Base-by-base conservation (phyloP, 2,797 vertebrate species). In the Xerus rutilus region DNA sequence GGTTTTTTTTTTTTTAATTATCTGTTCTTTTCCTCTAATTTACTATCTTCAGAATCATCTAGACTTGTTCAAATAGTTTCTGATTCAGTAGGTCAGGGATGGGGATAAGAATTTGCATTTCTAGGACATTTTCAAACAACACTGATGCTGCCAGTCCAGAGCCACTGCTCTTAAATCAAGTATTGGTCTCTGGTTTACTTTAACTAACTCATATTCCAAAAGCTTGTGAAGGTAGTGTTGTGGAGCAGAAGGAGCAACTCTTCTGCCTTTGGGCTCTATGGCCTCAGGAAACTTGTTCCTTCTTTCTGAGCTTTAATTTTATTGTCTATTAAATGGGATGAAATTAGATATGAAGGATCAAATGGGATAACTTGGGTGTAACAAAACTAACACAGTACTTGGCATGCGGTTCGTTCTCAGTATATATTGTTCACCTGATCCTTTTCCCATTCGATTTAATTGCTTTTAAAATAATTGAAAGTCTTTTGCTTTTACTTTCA, bases 391-490 rank as follows among this genome's bases (percentile, higher is more conserved):
- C 39, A 21, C 13, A 7, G 70, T 45, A 10, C 35, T 35, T 69
- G 35, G 8, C 18, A 79, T 43, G 7, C 9, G 70, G 67, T 64
- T 43, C 62, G 3, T 67, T 89, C 39, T 79, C 52, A 45, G 21
- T 45, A 17, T 47, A 13, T 47, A 15, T 65, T 74, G 62, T 25
- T 86, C 43, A 77, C 32, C 21, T 18, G 18, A 30, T 30, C 74
- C 64, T 83, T 59, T 43, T 74, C 15, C 1, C 4, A 20, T 20
- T 45, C 57, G n/a, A 90, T 82, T 94, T 77, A 79, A 89, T 62
- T 87, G 20, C 65, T 28, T 93, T 89, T 69, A 72, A 90, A 89
- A 62, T 32, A 86, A 57, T 72, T 35, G n/a, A 81, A 49, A 18
- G 52, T 35, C 54, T 57, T 21, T 20, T 87, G 10, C 35, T 73